Conservation (phyloP, 2,113 vertebrate species). For the Papio anubis region DNA sequence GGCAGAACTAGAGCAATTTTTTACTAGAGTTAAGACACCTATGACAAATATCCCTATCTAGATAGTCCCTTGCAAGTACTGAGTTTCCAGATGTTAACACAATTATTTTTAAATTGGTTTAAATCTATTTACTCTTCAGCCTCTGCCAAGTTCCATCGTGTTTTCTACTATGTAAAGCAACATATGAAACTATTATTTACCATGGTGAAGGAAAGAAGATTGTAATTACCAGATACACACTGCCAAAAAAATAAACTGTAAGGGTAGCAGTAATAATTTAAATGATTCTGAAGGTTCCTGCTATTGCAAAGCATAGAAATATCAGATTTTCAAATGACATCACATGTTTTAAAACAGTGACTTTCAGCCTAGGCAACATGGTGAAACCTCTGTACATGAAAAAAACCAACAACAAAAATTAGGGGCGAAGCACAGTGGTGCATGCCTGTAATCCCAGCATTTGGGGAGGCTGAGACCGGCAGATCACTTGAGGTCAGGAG, state of each 20-base stretch:
- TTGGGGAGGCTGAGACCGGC: too few relatives aligned
- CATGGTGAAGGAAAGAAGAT: background rate
- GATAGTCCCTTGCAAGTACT: background rate
- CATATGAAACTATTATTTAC: background rate
- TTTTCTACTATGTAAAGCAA: background rate
- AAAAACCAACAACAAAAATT: too few relatives aligned
- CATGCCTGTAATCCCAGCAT: too few relatives aligned
- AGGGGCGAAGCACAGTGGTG: too few relatives aligned
- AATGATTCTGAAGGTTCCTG: background rate
- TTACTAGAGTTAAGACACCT: background rate
- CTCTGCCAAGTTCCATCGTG: background rate
- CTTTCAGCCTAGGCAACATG: too few relatives aligned
- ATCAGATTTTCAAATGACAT: background rate
- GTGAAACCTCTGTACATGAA: too few relatives aligned
- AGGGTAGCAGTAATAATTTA: background rate
- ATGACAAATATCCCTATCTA: background rate
- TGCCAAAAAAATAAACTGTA: conserved; percentile 9
- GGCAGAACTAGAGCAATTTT: background rate
- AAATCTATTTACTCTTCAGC: background rate
- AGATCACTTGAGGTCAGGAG: too few relatives aligned
- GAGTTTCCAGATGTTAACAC: background rate
- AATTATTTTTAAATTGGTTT: background rate
- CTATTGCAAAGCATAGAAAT: background rate
- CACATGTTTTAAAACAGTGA: background rate
- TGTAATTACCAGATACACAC: background rate